Conservation (phyloP, 2,888 invertebrate species). For the Argyresthia goedartella region DNA sequence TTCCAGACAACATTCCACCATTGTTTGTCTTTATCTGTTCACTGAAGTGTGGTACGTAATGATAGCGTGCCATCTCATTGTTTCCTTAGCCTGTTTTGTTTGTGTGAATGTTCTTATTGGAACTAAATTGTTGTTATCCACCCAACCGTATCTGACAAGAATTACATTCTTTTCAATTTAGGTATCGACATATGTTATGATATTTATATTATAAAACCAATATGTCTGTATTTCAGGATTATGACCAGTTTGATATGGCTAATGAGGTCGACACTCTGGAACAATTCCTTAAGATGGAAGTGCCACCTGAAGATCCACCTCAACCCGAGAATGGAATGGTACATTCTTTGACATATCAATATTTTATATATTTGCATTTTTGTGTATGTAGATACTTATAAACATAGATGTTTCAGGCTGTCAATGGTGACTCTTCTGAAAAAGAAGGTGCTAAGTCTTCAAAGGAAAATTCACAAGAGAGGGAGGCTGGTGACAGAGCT, state of each 20-base stretch:
- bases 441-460: conserved; percentile 28
- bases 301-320: conserved; percentile 54
- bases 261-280: conserved; percentile 93
- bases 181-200: too few species aligned
- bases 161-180: too few species aligned
- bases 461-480: conserved; percentile 40
- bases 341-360: neutral
- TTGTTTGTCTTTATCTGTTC: conserved; percentile 1
- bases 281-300: conserved; percentile 84
- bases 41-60: neutral
- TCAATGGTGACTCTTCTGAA: conserved; percentile 43
- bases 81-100: too few species aligned
- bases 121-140: too few species aligned
- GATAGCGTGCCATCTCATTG: neutral
- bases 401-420: conserved; percentile 24
- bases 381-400: neutral
- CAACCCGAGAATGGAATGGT: conserved; percentile 22
- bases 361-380: neutral
- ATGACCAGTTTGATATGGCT: conserved; percentile 91
- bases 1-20: neutral
- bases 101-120: too few species aligned
- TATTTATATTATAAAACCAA: neutral
- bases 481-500: conserved; percentile 16
- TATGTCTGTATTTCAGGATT: conserved; percentile 75
- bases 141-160: too few species aligned